Percentiles rank a stretch among this genome's conserved stretches.
These are phyloP conservation scores for Dufourea novaeangliae DNA, from an alignment of 1,140 invertebrate species.

Conservation along the genomic window DNA sequence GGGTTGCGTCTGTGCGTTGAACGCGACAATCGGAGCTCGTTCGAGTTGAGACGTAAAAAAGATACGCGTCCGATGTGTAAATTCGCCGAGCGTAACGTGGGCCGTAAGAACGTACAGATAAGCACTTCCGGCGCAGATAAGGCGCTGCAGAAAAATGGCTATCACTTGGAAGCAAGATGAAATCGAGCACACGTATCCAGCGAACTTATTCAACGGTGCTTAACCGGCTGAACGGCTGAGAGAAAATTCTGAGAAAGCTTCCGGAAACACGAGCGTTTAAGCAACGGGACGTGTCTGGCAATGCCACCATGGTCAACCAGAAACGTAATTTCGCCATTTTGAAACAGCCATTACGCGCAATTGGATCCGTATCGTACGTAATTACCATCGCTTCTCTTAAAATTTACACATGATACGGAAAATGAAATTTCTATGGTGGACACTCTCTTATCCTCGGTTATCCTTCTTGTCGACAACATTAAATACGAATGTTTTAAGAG, in stretches of 20 bases:
- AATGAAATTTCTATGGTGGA: too few species aligned
- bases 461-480: not conserved
- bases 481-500: not conserved
- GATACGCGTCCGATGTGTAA: conserved; percentile 6
- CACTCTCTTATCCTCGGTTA: too few species aligned
- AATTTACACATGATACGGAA: too few species aligned
- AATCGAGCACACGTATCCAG: not conserved
- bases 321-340: too few species aligned
- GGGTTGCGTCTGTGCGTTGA: not conserved
- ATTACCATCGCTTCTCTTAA: too few species aligned
- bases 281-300: not conserved
- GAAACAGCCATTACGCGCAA: not conserved
- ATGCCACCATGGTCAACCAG: not conserved
- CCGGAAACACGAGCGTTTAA: not conserved
- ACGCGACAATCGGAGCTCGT: not conserved
- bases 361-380: not conserved
- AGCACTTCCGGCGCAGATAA: not conserved
- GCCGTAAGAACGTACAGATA: too few species aligned
- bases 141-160: not conserved
- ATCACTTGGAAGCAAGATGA: not conserved
- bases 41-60: not conserved
- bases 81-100: not conserved
- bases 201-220: not conserved
- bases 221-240: not conserved
- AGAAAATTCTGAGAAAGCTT: not conserved